These are phyloP conservation scores for Hippopotamus amphibius DNA, from an alignment of 2,113 vertebrate genomes.

Conservation along the genomic window DNA sequence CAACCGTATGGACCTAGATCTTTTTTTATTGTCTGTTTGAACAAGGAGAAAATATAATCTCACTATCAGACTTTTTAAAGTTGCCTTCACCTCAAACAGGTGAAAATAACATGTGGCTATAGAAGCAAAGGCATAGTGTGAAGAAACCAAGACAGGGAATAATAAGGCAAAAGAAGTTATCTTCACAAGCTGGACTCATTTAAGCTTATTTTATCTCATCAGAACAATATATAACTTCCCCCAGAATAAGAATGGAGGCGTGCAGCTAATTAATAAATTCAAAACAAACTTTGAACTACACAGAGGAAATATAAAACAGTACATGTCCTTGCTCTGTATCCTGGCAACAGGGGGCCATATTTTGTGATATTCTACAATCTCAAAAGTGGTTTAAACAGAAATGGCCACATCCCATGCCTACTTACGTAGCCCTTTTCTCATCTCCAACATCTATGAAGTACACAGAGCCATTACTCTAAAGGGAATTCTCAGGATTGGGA, in stretches of 20 bases:
- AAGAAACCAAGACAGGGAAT: neutral
- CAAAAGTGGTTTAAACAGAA: neutral
- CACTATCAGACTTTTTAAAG: neutral
- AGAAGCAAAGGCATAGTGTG: neutral
- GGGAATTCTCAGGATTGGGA: neutral
- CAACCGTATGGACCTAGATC: neutral
- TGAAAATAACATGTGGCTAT: neutral
- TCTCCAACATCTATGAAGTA: neutral
- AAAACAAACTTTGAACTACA: constrained; percentile 50
- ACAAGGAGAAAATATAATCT: neutral
- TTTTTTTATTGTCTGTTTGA: neutral
- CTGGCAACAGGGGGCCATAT: neutral
- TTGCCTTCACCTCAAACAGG: neutral
- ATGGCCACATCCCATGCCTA: neutral
- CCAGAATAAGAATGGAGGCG: constrained; percentile 34
- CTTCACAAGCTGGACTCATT: neutral
- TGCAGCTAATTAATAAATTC: constrained; percentile 35
- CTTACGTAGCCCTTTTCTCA: neutral
- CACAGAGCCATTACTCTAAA: neutral
- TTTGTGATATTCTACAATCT: neutral
- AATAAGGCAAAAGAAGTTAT: neutral
- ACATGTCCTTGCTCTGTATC: neutral
- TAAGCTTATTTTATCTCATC: constrained; percentile 32
- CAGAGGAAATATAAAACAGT: neutral
- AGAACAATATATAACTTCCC: neutral